These are phyloP conservation scores for Lasioglossum calceatum DNA, from an alignment of 2,888 invertebrate genomes.

Conservation along the genomic window DNA sequence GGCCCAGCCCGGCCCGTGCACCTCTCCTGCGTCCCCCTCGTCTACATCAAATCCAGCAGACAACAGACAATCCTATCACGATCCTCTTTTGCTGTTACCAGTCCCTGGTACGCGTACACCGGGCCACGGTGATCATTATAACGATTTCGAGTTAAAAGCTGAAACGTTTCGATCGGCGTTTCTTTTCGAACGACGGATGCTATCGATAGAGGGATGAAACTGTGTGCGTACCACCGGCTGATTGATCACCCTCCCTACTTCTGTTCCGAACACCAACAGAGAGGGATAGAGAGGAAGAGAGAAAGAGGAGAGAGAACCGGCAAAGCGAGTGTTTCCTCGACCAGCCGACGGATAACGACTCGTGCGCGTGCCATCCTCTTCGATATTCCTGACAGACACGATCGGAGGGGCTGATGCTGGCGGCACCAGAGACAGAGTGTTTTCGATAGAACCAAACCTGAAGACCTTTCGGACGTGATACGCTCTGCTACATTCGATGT, in stretches of 20 bases:
- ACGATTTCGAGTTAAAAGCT: constrained; percentile 52
- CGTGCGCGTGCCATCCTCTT: constrained; percentile 78
- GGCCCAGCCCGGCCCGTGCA: neutral
- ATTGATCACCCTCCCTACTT: constrained; percentile 75
- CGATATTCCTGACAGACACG: constrained; percentile 64
- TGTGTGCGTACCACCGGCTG: constrained; percentile 64
- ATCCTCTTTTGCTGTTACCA: constrained; percentile 33
- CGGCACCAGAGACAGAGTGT: constrained; percentile 17
- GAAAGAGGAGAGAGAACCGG: constrained; percentile 10
- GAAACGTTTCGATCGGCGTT: constrained; percentile 54
- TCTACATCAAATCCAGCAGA: constrained; percentile 21
- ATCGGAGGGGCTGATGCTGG: constrained; percentile 6
- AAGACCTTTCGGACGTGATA: neutral
- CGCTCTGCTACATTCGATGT: neutral
- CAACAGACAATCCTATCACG: constrained; percentile 49
- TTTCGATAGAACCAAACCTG: constrained; percentile 40
- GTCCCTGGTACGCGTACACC: constrained; percentile 19
- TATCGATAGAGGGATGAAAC: constrained; percentile 26
- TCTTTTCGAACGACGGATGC: constrained; percentile 38
- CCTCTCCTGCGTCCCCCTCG: neutral
- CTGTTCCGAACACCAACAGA: constrained; percentile 29
- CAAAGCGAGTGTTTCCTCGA: constrained; percentile 53
- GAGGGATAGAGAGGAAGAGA: neutral
- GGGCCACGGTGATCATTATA: constrained; percentile 42
- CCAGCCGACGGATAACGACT: constrained; percentile 76